These are phyloP conservation scores for Pollenia angustigena DNA, from an alignment of 2,888 invertebrate genomes.

Conservation along the genomic window DNA sequence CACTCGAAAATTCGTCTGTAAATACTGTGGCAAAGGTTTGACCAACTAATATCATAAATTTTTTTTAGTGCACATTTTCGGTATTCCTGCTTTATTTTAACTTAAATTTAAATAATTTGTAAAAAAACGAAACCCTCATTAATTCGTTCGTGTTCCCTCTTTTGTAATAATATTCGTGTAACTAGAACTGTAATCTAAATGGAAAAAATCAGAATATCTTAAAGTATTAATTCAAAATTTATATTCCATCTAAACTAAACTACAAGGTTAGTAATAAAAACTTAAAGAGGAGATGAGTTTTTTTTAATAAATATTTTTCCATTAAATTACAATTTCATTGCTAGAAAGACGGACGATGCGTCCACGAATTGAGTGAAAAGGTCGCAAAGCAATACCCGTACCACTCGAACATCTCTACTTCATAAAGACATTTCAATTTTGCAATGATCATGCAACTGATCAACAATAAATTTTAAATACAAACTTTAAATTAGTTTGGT, in stretches of 20 bases:
- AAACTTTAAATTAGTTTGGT: too few relatives aligned
- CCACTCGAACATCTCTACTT: conserved; percentile 8
- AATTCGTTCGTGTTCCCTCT: neutral
- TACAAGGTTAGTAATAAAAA: conserved; percentile 13
- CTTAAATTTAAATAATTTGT: too few relatives aligned
- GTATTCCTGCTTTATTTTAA: too few relatives aligned
- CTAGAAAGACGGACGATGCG: neutral
- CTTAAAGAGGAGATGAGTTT: conserved; percentile 8
- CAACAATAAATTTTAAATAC: conserved; percentile 50
- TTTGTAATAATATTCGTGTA: neutral
- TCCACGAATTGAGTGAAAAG: conserved; percentile 45
- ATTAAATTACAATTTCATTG: conserved; percentile 73
- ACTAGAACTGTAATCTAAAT: neutral
- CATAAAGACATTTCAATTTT: conserved; percentile 68
- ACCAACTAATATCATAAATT: too few relatives aligned
- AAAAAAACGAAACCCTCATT: neutral
- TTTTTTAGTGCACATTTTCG: too few relatives aligned
- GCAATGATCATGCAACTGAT: conserved; percentile 53
- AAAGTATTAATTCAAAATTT: conserved; percentile 51
- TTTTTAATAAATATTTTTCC: conserved; percentile 67
- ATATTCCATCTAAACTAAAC: conserved; percentile 26
- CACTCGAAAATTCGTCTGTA: too few relatives aligned
- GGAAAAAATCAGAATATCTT: conserved; percentile 38
- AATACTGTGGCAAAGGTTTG: too few relatives aligned
- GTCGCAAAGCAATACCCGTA: conserved; percentile 31